Percentiles rank a stretch among this genome's conserved stretches.
These are phyloP conservation scores for Eupithecia abbreviata DNA, from an alignment of 2,888 invertebrate species.

Conservation along the genomic window DNA sequence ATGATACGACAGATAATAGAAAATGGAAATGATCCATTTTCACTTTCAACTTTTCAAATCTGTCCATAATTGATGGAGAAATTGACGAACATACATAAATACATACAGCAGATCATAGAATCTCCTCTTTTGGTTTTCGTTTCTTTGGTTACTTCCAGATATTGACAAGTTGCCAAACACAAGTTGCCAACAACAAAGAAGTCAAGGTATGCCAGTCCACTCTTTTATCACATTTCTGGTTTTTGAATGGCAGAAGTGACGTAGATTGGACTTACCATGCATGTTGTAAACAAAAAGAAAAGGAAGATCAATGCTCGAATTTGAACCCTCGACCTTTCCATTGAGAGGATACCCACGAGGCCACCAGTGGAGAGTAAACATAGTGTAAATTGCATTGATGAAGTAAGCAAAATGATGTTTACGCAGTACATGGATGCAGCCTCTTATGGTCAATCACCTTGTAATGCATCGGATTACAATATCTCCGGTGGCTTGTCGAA, in stretches of 20 bases:
- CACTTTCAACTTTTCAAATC: no score
- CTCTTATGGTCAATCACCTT: constrained; percentile 35
- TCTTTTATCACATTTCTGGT: not conserved
- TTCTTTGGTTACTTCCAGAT: not conserved
- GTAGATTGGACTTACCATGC: not conserved
- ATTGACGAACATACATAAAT: no score
- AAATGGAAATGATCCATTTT: no score
- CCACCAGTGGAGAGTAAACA: not conserved
- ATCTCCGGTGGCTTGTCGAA: constrained; percentile 15
- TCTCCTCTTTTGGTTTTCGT: no score
- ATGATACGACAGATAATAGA: no score
- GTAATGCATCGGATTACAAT: constrained; percentile 28
- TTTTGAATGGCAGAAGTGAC: not conserved
- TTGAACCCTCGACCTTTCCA: not conserved
- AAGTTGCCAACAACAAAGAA: not conserved
- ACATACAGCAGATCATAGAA: no score
- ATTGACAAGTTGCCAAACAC: not conserved
- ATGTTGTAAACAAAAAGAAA: not conserved
- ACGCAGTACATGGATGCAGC: constrained; percentile 19
- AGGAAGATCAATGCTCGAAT: not conserved
- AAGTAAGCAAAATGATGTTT: constrained; percentile 7
- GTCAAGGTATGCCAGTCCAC: not conserved
- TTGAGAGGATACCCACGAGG: not conserved
- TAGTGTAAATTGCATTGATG: constrained; percentile 22
- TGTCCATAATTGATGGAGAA: no score